These are phyloP conservation scores for Meles meles DNA, from an alignment of 2,113 vertebrate genomes.

Conservation along the genomic window DNA sequence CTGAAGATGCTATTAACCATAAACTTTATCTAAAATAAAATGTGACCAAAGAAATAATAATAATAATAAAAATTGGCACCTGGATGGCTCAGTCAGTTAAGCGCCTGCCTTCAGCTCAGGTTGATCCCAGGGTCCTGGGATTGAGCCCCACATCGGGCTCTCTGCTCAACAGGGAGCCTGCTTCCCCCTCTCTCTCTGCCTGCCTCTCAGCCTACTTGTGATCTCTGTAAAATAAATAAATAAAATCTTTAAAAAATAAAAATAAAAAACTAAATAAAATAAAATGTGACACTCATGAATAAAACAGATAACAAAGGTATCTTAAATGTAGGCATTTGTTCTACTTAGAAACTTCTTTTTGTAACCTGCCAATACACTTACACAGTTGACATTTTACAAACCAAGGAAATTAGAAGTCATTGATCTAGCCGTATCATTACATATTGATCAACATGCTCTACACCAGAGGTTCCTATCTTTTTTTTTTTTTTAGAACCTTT, in stretches of 20 bases:
- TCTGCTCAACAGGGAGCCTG: too few relatives aligned
- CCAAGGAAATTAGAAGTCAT: slow-evolving; percentile 56
- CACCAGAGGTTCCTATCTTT: neutral
- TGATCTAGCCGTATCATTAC: slow-evolving; percentile 29
- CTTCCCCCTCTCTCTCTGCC: too few relatives aligned
- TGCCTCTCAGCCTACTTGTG: too few relatives aligned
- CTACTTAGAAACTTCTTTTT: neutral
- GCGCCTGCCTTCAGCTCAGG: too few relatives aligned
- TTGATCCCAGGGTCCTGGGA: too few relatives aligned
- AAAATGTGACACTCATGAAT: slow-evolving; percentile 29
- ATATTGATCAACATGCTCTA: slow-evolving; percentile 16
- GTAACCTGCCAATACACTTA: slow-evolving; percentile 17
- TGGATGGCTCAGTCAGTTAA: too few relatives aligned
- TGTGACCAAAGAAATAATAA: neutral
- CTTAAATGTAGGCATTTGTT: slow-evolving; percentile 22
- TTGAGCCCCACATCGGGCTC: too few relatives aligned
- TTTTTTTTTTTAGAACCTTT: neutral
- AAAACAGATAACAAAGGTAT: slow-evolving; percentile 3
- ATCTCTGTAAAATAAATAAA: too few relatives aligned
- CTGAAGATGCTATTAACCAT: neutral
- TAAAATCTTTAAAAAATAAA: too few relatives aligned
- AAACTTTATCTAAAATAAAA: slow-evolving; percentile 52
- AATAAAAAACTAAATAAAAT: neutral
- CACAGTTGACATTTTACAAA: slow-evolving; percentile 53
- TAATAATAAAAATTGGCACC: too few relatives aligned